These are phyloP conservation scores for Gallirallus australis DNA, from an alignment of 2,797 vertebrate genomes.

Conservation along the genomic window DNA sequence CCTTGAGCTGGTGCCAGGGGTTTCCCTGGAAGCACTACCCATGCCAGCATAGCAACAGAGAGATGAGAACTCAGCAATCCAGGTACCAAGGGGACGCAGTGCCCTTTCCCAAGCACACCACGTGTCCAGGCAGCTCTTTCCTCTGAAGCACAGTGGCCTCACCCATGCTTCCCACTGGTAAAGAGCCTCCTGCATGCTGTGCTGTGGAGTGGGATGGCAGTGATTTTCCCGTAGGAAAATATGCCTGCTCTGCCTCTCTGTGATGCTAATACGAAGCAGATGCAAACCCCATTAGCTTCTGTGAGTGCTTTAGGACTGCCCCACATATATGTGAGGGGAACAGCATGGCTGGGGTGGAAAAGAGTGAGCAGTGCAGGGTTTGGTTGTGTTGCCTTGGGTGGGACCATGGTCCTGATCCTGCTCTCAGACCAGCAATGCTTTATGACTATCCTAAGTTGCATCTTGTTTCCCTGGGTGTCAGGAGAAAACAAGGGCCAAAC, in stretches of 20 bases:
- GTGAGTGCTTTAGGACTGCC: background rate
- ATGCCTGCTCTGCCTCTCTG: background rate
- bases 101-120: background rate
- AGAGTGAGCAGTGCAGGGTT: background rate
- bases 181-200: background rate
- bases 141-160: background rate
- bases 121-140: background rate
- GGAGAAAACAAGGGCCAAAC: background rate
- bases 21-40: background rate
- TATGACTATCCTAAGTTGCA: background rate
- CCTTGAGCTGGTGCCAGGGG: background rate
- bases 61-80: background rate
- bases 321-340: background rate
- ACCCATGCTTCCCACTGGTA: fast-evolving
- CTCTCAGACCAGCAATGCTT: fast-evolving
- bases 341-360: background rate
- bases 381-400: background rate
- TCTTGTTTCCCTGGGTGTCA: background rate
- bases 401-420: background rate
- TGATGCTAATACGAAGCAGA: background rate
- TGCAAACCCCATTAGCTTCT: background rate
- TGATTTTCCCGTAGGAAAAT: background rate
- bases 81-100: fast-evolving
- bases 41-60: fast-evolving
- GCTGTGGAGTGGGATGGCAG: background rate